phyloP scores from a whole-genome alignment of 1,140 invertebrate species.

The Alviniconcha marisindica region DNA sequence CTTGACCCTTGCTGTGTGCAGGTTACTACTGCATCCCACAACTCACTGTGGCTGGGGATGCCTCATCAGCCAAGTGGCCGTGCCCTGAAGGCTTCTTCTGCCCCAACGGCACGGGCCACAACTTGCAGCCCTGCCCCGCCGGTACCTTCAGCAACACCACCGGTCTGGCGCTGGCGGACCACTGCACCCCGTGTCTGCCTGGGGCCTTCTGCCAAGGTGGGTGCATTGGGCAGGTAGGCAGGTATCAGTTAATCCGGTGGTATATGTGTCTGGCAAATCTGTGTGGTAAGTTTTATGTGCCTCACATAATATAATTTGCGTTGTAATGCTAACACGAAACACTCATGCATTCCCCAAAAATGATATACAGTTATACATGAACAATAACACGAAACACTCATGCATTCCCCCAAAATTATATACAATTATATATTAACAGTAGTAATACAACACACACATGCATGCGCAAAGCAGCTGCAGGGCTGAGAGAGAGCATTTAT shows the following conservation, averaged over 20 bases:
- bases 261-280: neutral
- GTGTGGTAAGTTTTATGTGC: too few species aligned
- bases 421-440: too few species aligned
- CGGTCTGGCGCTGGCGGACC: slow-evolving; percentile 55
- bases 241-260: neutral
- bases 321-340: too few species aligned
- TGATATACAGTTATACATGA: too few species aligned
- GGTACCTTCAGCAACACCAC: slow-evolving; percentile 68
- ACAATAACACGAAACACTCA: too few species aligned
- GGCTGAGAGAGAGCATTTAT: too few species aligned
- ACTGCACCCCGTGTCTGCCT: slow-evolving; percentile 69
- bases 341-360: too few species aligned
- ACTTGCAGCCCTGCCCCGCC: slow-evolving; percentile 70
- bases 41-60: slow-evolving; percentile 55
- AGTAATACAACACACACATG: too few species aligned
- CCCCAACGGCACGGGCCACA: slow-evolving; percentile 70
- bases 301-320: too few species aligned
- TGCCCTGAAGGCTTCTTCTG: slow-evolving; percentile 72
- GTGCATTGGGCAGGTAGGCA: too few species aligned
- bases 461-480: too few species aligned
- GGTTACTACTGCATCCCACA: slow-evolving; percentile 73
- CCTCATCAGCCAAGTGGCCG: slow-evolving; percentile 50
- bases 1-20: slow-evolving; percentile 38
- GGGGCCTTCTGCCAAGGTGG: slow-evolving; percentile 68
- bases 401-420: too few species aligned